Evolutionary conservation across 2,113 vertebrate species (phyloP).

Genomic region (Trogon surrucura): DNA sequence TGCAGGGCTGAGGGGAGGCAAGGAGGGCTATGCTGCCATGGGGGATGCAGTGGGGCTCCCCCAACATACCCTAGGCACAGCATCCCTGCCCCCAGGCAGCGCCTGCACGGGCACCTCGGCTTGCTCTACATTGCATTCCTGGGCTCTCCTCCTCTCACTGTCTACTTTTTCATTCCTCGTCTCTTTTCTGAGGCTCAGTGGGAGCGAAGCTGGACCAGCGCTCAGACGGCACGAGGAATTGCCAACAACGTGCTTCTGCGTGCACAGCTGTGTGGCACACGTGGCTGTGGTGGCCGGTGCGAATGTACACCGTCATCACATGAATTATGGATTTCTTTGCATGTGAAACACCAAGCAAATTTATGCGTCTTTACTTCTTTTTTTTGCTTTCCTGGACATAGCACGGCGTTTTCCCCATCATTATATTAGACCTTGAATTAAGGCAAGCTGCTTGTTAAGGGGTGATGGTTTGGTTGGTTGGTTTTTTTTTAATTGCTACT

Average conservation of each 20-base stretch:
- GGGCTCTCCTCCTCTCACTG: background rate
- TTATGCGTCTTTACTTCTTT: background rate
- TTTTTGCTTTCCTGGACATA: background rate
- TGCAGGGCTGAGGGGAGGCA: too few relatives aligned
- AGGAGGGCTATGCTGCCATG: background rate
- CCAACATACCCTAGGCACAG: background rate
- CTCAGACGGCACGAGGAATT: background rate
- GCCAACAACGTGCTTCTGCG: background rate
- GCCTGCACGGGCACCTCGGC: rapidly evolving
- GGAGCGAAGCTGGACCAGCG: background rate
- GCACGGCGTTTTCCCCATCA: background rate
- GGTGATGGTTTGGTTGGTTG: background rate
- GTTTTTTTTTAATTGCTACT: constrained; percentile 68
- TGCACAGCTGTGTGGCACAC: background rate
- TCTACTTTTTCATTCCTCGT: background rate
- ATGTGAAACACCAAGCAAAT: background rate
- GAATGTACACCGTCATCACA: background rate
- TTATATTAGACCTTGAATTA: constrained; percentile 49
- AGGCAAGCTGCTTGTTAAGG: constrained; percentile 1
- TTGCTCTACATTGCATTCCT: background rate
- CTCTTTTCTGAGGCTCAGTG: background rate
- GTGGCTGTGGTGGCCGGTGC: background rate
- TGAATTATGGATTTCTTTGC: constrained; percentile 45
- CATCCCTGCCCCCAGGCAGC: rapidly evolving
- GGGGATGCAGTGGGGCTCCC: background rate